Evolutionary conservation across 2,797 vertebrate species (phyloP), one percentile per base, ranked within the genome.

Genomic region (Clarias fuscus): DNA sequence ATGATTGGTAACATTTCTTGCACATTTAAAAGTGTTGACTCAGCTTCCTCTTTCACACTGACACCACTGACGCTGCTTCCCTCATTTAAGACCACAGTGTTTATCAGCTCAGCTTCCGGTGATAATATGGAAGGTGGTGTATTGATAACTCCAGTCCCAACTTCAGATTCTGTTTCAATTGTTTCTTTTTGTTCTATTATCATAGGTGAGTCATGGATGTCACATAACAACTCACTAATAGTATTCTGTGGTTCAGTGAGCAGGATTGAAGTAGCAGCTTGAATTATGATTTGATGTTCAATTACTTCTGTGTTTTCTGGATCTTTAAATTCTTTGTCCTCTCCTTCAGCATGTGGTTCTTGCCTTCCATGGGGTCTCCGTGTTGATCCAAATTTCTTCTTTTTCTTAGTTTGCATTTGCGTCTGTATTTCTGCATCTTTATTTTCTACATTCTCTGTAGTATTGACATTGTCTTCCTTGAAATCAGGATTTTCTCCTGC

Each of bases 371-470:
- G 48, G 11, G 48, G 48, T 11, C 48, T 48, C 48, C 48, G 48
- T 48, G 48, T 80, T 56, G 91, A 90, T 17, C 89, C 90, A 78
- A 90, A 87, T 65, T 65, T 65, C 81, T 86, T 93, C 10, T 48
- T 48, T 48, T 48, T 48, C 10, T 48, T 48, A 48, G 48, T 48
- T 48, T 48, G 48, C 10, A 2, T 83, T 75, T 82, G 37, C 33
- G 15, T 56, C 6, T 58, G 53, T 6, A 79, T 40, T 40, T 79
- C 30, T 79, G 75, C 27, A 30, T 68, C 37, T 64, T 15, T 82
- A 2, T 67, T 65, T 33, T 81, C 80, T 67, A n/a, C 24, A 27
- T 61, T 22, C 58, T 53, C 78, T 27, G 53, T 22, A 24, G 0
- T 61, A 15, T 68, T 73, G 24, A 3, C 17, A 37, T 82, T 22